phyloP scores from a whole-genome alignment of 2,888 invertebrate genomes.

The Nymphalis c-album region DNA sequence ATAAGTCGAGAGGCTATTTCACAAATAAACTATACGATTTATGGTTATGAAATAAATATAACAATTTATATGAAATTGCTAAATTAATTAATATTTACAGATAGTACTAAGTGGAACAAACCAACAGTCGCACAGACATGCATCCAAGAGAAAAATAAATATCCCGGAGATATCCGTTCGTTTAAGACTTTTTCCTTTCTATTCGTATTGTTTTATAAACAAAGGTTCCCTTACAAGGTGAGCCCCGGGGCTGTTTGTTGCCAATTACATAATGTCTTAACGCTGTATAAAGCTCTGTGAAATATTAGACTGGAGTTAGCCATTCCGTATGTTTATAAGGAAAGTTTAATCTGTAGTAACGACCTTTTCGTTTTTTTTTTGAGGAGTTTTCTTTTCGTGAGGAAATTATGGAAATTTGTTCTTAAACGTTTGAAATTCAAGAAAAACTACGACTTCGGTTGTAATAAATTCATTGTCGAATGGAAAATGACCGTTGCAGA shows the following conservation, averaged over 20 bases:
- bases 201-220: conserved; percentile 42
- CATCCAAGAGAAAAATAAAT: conserved; percentile 50
- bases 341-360: neutral
- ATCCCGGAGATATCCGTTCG: conserved; percentile 43
- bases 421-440: neutral
- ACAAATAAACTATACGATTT: no score
- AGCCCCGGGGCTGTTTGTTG: conserved; percentile 33
- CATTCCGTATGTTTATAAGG: conserved; percentile 8
- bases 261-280: conserved; percentile 33
- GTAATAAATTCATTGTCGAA: no score
- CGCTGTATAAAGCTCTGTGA: conserved; percentile 17
- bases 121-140: conserved; percentile 49
- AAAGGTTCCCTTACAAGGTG: conserved; percentile 40
- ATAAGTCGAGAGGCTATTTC: no score
- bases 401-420: neutral
- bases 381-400: neutral
- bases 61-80: no score
- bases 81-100: neutral
- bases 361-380: neutral
- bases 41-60: no score
- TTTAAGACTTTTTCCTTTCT: conserved; percentile 38
- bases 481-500: no score
- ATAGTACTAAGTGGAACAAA: conserved; percentile 32
- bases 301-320: conserved; percentile 9
- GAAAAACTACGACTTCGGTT: no score